A percentile compares a stretch with the other conserved stretches of the same genome.
These are phyloP conservation scores for Plutomurus gul DNA, from an alignment of 1,140 invertebrate species.

Conservation along the genomic window DNA sequence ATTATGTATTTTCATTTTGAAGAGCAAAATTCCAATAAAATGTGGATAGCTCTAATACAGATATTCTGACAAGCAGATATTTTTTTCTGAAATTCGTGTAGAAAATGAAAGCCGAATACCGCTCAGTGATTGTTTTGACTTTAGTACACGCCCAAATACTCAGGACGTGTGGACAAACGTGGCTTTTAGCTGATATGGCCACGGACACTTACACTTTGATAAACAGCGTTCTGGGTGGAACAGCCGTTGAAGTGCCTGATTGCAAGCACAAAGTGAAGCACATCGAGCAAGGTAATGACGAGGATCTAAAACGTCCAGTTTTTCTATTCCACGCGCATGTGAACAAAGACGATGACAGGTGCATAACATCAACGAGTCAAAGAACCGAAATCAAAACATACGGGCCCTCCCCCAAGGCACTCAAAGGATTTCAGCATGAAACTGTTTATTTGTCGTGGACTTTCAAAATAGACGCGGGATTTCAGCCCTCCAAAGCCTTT, in stretches of 20 bases:
- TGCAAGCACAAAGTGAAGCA: constrained; percentile 40
- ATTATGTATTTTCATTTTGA: too few relatives aligned
- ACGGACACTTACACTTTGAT: constrained; percentile 38
- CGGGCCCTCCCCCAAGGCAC: neutral
- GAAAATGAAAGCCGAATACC: too few relatives aligned
- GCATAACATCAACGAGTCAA: constrained; percentile 28
- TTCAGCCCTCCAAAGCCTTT: constrained; percentile 39
- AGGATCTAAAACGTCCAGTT: neutral
- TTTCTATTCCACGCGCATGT: constrained; percentile 40
- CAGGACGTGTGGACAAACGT: neutral
- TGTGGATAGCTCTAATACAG: too few relatives aligned
- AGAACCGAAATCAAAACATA: constrained; percentile 48
- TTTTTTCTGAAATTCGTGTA: too few relatives aligned
- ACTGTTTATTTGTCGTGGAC: constrained; percentile 41
- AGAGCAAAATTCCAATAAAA: too few relatives aligned
- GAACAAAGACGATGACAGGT: constrained; percentile 35
- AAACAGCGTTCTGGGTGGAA: constrained; percentile 40
- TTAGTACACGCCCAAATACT: neutral
- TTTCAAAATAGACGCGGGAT: constrained; percentile 38
- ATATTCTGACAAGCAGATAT: too few relatives aligned
- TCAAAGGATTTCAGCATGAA: constrained; percentile 27
- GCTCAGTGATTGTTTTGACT: neutral
- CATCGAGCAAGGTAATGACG: constrained; percentile 21
- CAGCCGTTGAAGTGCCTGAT: constrained; percentile 44
- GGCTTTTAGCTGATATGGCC: constrained; percentile 31